phyloP scores from a whole-genome alignment of 2,797 vertebrate species.

The Psittacula echo region DNA sequence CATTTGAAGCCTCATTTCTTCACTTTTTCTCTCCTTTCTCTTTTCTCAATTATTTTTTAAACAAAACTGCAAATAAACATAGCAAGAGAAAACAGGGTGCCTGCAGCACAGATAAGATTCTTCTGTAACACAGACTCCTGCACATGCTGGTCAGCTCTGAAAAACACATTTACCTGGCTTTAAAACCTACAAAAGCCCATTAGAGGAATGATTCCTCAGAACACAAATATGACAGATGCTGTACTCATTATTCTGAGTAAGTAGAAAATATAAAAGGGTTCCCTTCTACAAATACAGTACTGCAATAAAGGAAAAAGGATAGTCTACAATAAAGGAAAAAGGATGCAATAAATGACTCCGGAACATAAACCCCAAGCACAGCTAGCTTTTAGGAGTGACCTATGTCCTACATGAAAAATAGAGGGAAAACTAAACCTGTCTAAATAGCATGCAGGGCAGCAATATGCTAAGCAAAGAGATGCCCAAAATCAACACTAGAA shows the following conservation, averaged over 20 bases:
- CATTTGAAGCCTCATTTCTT: not conserved
- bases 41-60: not conserved
- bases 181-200: not conserved
- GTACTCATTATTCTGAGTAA: not conserved
- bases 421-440: not conserved
- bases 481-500: not conserved
- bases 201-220: not conserved
- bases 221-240: not conserved
- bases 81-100: not conserved
- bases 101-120: not conserved
- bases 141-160: not conserved
- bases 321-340: not conserved
- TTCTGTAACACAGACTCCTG: not conserved
- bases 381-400: not conserved
- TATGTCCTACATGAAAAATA: not conserved
- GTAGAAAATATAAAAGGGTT: not conserved
- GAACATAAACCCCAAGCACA: not conserved
- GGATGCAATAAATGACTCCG: not conserved
- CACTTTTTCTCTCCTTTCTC: not conserved
- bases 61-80: not conserved
- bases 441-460: not conserved
- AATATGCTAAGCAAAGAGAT: not conserved
- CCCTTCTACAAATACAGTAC: not conserved
- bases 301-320: not conserved
- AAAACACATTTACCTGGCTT: not conserved